Evolutionary conservation across 2,113 vertebrate species (phyloP).

Genomic region (Gallinago media): DNA sequence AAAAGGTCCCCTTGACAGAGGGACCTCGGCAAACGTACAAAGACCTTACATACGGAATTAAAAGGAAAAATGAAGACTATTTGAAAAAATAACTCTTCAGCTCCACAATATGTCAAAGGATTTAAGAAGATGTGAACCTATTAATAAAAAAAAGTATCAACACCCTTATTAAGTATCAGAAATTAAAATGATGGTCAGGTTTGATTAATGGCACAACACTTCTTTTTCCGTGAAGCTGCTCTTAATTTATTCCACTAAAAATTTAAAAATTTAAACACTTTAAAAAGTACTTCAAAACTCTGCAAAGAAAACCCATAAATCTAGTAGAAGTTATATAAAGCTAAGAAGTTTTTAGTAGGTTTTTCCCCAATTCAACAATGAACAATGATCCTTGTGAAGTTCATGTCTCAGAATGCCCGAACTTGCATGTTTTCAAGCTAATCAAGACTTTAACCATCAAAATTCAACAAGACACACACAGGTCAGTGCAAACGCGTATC

Average conservation of each 20-base stretch:
- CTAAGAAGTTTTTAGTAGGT: neutral
- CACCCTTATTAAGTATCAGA: neutral
- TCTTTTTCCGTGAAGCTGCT: neutral
- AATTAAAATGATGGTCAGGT: neutral
- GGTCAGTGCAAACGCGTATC: neutral
- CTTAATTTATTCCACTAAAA: conserved; percentile 4
- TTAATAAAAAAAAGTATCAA: neutral
- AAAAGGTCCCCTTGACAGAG: neutral
- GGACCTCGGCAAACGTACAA: neutral
- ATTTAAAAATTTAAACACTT: neutral
- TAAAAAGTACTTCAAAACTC: neutral
- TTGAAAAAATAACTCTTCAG: neutral
- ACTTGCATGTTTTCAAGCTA: neutral
- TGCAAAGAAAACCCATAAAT: neutral
- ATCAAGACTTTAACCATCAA: neutral
- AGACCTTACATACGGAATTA: rapidly evolving
- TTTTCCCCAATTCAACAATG: rapidly evolving
- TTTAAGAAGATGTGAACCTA: neutral
- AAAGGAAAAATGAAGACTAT: neutral
- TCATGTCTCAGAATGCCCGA: neutral
- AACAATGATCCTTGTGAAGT: neutral
- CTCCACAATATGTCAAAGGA: rapidly evolving
- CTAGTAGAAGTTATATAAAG: neutral
- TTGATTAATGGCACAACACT: neutral
- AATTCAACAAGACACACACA: neutral